Percentiles rank a stretch among this genome's conserved stretches.
Evolutionary conservation across 2,113 vertebrate genomes (phyloP).

Genomic region (Indri indri): DNA sequence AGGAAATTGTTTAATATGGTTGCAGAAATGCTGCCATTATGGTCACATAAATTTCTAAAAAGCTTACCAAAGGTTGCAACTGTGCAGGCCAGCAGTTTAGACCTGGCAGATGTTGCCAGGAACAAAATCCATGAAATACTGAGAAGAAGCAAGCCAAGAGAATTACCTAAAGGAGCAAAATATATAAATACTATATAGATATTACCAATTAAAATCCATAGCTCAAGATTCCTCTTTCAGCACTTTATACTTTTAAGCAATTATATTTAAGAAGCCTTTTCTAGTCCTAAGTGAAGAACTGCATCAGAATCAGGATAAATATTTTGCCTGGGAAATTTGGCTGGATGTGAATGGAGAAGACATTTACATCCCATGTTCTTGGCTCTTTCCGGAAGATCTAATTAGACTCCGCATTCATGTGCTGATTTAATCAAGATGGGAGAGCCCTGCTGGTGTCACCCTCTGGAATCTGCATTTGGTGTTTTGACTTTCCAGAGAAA

Average conservation of each 20-base stretch:
- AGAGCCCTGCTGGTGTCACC: neutral
- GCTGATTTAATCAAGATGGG: neutral
- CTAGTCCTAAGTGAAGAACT: constrained; percentile 1
- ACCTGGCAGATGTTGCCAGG: neutral
- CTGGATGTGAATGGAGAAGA: constrained; percentile 2
- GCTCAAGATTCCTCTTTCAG: neutral
- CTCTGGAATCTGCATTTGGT: neutral
- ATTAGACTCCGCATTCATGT: neutral
- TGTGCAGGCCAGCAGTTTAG: neutral
- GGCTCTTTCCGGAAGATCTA: neutral
- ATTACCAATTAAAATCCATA: neutral
- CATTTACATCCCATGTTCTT: neutral
- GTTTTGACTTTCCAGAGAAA: neutral
- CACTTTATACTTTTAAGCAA: neutral
- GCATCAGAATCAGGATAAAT: constrained; percentile 34
- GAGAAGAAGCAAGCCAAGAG: neutral
- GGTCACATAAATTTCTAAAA: neutral
- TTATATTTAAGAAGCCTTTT: neutral
- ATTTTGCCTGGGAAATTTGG: constrained; percentile 35
- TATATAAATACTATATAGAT: neutral
- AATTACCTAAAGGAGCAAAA: neutral
- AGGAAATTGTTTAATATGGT: neutral
- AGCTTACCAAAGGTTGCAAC: neutral
- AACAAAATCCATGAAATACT: neutral
- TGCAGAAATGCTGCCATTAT: neutral